Base-by-base conservation (phyloP, 2,888 invertebrate species). In the Nysson spinosus region DNA sequence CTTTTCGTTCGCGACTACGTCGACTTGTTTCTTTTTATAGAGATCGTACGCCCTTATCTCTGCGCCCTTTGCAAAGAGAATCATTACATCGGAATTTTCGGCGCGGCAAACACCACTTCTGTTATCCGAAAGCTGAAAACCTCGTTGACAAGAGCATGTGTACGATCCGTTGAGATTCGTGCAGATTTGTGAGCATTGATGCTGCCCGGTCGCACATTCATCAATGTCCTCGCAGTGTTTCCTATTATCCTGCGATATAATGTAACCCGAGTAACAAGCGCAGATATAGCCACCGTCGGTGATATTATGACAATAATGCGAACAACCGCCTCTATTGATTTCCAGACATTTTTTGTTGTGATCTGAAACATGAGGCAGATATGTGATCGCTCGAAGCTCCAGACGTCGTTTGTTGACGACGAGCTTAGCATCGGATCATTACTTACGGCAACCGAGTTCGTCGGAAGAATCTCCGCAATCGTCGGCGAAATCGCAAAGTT, bases 101-200 rank as follows among this genome's bases (percentile, higher is more conserved):
- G 92, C 93, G 71, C 93, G 93, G 85, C 97, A 97, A 1, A 96
- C 95, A 0, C 96, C 96, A 2, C 95, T 95, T 62, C 92, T 88
- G 35, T 89, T 91, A 79, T 95, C 95, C 0, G 93, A 91, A 24
- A 94, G 86, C 67, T 91, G 88, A 88, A 96, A 97, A 1, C 96
- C 96, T 0, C 93, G 91, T 4, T 93, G 90, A 79, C 99, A 99
- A 17, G 92, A 91, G 85, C 99, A 99, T 52, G 93, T 91, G 82
- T 93, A 96, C 0, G 93, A 92, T 20, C 98, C 99, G 83, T 98
- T 97, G 43, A 96, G 87, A 87, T 99, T 99, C 51, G 91, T 91
- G 83, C 99, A 99, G 28, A 94, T 89, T 83, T 99, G 99, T 1
- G 98, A 96, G 88, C 99, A 99, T 66, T 94, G 94, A 87, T 96